A percentile compares a stretch with the other conserved stretches of the same genome.
These are phyloP conservation scores for Ptilonorhynchus violaceus DNA, from an alignment of 2,113 vertebrate species.

Conservation along the genomic window DNA sequence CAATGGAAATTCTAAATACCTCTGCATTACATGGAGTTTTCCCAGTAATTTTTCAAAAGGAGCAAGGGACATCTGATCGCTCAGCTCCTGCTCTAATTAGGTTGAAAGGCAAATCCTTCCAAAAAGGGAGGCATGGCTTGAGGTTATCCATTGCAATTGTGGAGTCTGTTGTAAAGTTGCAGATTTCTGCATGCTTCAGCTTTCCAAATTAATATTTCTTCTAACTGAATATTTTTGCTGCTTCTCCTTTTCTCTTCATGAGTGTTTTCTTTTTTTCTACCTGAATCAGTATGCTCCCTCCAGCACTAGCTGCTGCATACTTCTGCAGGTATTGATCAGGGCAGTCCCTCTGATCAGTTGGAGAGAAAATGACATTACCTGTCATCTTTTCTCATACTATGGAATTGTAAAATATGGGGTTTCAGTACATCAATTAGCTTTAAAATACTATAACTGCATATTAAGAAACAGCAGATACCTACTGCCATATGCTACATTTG, in stretches of 20 bases:
- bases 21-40: constrained; percentile 26
- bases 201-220: not conserved
- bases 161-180: not conserved
- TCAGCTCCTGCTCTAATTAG: not conserved
- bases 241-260: not conserved
- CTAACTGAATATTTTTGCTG: not conserved
- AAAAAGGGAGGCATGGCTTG: not conserved
- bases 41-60: constrained; percentile 19
- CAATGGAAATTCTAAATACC: constrained; percentile 49
- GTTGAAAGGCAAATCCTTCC: not conserved
- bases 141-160: not conserved
- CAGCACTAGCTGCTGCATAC: not conserved
- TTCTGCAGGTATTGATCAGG: not conserved
- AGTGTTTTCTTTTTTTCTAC: not conserved
- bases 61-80: not conserved
- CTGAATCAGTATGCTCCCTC: not conserved
- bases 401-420: not conserved
- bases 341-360: not conserved
- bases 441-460: not conserved
- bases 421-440: not conserved
- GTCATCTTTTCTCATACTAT: not conserved
- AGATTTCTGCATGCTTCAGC: not conserved
- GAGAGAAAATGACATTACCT: not conserved
- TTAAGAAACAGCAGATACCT: not conserved
- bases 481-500: not conserved